These are phyloP conservation scores for Latheticus oryzae DNA, from an alignment of 2,888 invertebrate genomes.

Conservation along the genomic window DNA sequence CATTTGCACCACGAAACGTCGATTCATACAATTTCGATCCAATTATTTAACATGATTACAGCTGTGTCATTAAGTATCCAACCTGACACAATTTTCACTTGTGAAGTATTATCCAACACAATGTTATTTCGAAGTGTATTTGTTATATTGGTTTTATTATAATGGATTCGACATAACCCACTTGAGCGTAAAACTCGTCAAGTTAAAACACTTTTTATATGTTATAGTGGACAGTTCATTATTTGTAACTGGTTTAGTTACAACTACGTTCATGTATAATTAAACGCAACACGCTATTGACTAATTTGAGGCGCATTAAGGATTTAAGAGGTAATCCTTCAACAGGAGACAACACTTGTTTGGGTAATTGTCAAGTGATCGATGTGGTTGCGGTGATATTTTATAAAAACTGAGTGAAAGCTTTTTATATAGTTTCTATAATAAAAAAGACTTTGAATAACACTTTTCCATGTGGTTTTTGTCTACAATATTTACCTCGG, in stretches of 20 bases:
- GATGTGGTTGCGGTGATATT: slow-evolving; percentile 3
- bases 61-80: neutral
- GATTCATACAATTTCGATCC: too few relatives aligned
- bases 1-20: too few relatives aligned
- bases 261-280: slow-evolving; percentile 31
- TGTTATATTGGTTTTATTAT: slow-evolving; percentile 12
- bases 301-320: slow-evolving; percentile 34
- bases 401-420: slow-evolving; percentile 7
- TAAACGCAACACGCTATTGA: slow-evolving; percentile 36
- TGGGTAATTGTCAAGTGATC: slow-evolving; percentile 8
- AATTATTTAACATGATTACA: slow-evolving; percentile 5
- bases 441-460: neutral
- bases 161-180: slow-evolving; percentile 17
- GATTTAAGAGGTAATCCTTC: slow-evolving; percentile 9
- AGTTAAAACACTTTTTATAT: slow-evolving; percentile 17
- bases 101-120: slow-evolving; percentile 4
- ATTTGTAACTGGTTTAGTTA: slow-evolving; percentile 24
- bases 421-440: too few relatives aligned
- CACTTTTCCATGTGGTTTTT: too few relatives aligned
- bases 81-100: slow-evolving; percentile 12
- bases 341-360: neutral
- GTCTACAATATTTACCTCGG: slow-evolving; percentile 88
- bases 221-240: slow-evolving; percentile 18
- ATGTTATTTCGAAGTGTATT: slow-evolving; percentile 4
- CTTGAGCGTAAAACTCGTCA: slow-evolving; percentile 16